phyloP scores from a whole-genome alignment of 2,888 invertebrate species.

The Alitta virens region DNA sequence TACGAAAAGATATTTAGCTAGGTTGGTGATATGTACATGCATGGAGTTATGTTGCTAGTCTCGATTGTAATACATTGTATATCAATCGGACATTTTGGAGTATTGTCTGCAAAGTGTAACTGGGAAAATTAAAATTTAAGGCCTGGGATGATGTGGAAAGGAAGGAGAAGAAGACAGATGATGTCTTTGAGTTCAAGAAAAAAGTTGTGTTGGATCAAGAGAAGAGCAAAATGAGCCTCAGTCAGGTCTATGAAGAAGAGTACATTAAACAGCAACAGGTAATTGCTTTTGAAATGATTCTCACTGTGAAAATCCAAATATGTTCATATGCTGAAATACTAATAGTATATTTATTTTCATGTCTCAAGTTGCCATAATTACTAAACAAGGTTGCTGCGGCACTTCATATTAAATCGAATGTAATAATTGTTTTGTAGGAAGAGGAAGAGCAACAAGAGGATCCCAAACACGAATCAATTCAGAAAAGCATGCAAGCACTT shows the following conservation, averaged over 20 bases:
- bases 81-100: no score
- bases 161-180: constrained; percentile 70
- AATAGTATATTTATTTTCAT: no score
- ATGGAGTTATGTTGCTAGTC: no score
- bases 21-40: no score
- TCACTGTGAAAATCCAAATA: no score
- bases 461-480: constrained; percentile 76
- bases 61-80: no score
- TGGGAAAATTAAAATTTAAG: no score
- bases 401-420: background rate
- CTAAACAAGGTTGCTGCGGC: background rate
- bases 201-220: constrained; percentile 85
- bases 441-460: constrained; percentile 60
- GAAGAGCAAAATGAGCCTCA: constrained; percentile 88
- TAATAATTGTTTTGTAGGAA: constrained; percentile 28
- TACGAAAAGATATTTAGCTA: no score
- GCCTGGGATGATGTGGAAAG: constrained; percentile 91
- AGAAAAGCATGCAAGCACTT: constrained; percentile 70
- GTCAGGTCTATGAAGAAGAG: constrained; percentile 84
- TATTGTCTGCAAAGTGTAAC: no score
- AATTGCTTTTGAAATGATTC: no score
- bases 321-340: no score
- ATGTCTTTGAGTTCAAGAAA: constrained; percentile 82
- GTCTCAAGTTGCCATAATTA: no score
- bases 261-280: constrained; percentile 61